A percentile compares a stretch with the other conserved stretches of the same genome.
These are phyloP conservation scores for Orussus abietinus DNA, from an alignment of 1,140 invertebrate species.

Conservation along the genomic window DNA sequence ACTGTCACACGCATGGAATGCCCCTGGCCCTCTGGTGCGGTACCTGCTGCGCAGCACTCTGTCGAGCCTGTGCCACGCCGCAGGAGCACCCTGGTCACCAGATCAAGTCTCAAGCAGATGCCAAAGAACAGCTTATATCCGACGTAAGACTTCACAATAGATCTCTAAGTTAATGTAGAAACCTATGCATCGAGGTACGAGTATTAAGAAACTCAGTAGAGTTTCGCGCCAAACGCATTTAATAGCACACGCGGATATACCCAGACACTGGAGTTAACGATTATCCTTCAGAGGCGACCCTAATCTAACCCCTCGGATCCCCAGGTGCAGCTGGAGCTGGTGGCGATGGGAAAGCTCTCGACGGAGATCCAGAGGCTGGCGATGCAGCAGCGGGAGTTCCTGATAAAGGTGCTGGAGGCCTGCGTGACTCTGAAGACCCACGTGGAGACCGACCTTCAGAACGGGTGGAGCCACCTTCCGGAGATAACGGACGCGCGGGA, in stretches of 20 bases:
- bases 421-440: slow-evolving; percentile 69
- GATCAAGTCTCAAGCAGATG: slow-evolving; percentile 65
- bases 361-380: slow-evolving; percentile 63
- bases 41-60: slow-evolving; percentile 63
- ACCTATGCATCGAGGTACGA: neutral
- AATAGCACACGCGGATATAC: too few relatives aligned
- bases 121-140: slow-evolving; percentile 62
- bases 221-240: too few relatives aligned
- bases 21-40: slow-evolving; percentile 69
- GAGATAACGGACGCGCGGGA: slow-evolving; percentile 65
- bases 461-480: slow-evolving; percentile 60
- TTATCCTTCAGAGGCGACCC: too few relatives aligned
- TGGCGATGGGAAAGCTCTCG: slow-evolving; percentile 56
- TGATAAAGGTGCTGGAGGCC: slow-evolving; percentile 69
- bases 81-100: slow-evolving; percentile 63
- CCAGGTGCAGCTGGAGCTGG: slow-evolving; percentile 53
- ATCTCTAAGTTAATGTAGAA: slow-evolving; percentile 1
- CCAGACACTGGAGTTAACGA: too few relatives aligned
- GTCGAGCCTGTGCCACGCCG: slow-evolving; percentile 63
- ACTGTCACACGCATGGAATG: slow-evolving; percentile 70
- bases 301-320: too few relatives aligned
- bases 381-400: slow-evolving; percentile 64
- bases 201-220: slow-evolving; percentile 1
- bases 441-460: slow-evolving; percentile 67
- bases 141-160: slow-evolving; percentile 52